Evolutionary conservation across 2,797 vertebrate genomes (phyloP).

Genomic region (Lacerta viridis): DNA sequence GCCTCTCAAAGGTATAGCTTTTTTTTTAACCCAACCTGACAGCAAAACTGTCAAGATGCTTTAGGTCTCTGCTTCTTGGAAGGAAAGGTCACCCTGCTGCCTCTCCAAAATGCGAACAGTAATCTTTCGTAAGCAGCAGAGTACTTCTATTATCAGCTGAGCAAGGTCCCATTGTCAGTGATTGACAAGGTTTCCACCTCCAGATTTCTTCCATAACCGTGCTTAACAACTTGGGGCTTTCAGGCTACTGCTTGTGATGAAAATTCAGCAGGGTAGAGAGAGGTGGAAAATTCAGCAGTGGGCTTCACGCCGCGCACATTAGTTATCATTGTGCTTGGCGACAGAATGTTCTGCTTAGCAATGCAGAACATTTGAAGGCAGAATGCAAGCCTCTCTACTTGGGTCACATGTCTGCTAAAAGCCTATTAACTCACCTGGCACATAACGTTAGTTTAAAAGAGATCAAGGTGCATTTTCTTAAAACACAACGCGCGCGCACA

Average conservation of each 20-base stretch:
- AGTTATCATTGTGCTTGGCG: background rate
- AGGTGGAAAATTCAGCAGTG: conserved; percentile 55
- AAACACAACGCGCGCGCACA: too few relatives aligned
- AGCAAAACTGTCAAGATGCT: conserved; percentile 56
- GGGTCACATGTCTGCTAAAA: conserved; percentile 7
- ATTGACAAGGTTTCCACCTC: conserved; percentile 66
- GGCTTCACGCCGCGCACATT: conserved; percentile 18
- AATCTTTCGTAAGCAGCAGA: conserved; percentile 56
- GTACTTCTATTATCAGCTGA: conserved; percentile 64
- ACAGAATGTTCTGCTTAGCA: conserved; percentile 48
- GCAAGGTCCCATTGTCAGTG: conserved; percentile 57
- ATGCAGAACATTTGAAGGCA: conserved; percentile 43
- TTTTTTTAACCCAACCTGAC: conserved; percentile 2
- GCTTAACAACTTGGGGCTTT: conserved; percentile 62
- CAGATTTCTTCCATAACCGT: conserved; percentile 56
- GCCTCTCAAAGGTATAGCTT: conserved; percentile 46
- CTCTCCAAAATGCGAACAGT: conserved; percentile 64
- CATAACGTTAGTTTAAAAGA: conserved; percentile 21
- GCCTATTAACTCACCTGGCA: background rate
- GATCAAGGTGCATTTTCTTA: background rate
- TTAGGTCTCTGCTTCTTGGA: conserved; percentile 53
- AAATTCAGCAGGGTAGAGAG: conserved; percentile 52
- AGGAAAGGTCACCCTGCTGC: conserved; percentile 61
- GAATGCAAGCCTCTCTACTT: background rate
- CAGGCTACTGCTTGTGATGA: conserved; percentile 40